Base-by-base conservation (phyloP, 2,113 vertebrate genomes). In the Leptodactylus fuscus region DNA sequence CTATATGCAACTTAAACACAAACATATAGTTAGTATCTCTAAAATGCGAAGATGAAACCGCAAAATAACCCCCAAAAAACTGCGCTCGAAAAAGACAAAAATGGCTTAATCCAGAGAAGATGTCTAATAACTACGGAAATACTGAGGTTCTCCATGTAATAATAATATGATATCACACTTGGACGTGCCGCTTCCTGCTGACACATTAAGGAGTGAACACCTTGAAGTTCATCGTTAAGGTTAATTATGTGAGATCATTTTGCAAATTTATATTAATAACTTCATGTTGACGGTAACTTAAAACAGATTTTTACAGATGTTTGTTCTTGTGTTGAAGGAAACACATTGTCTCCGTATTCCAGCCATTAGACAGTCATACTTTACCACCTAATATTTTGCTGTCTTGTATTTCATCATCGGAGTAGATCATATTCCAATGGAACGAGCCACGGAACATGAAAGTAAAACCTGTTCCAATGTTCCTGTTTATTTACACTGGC, bases 191-290 rank as follows among this genome's bases (percentile, higher is more conserved):
- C 18, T 38, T 22, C 5, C 5, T 79, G 32, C 36, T 79, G 48
- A 58, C 34, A 24, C 5, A 58, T 58, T 53, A 8, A 38, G 20
- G 32, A 60, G 12, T 79, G 34, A 13, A 34, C 29, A 79, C 34
- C 32, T 60, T 58, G 22, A 41, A 2, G 8, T 2, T 8, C 51
- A 60, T 79, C 22, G 41, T 27, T 24, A 6, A 24, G 22, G 5
- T 60, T 60, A 60, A 58, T 15, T 79, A 58, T 36, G 4, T 76
- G 73, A 76, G 15, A 55, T 77, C 75, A 55, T 34, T 76, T 76
- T n/a, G 7, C 24, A 2, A 24, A 32, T 16, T 32, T 20, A 36
- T 11, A 36, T 22, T 38, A 34, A 12, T 78, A 78, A 36, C 36
- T 77, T 27, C 12, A 20, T 27, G 22, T 76, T 71, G 69, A 49